phyloP scores from a whole-genome alignment of 2,888 invertebrate species.

The Phengaris arion region DNA sequence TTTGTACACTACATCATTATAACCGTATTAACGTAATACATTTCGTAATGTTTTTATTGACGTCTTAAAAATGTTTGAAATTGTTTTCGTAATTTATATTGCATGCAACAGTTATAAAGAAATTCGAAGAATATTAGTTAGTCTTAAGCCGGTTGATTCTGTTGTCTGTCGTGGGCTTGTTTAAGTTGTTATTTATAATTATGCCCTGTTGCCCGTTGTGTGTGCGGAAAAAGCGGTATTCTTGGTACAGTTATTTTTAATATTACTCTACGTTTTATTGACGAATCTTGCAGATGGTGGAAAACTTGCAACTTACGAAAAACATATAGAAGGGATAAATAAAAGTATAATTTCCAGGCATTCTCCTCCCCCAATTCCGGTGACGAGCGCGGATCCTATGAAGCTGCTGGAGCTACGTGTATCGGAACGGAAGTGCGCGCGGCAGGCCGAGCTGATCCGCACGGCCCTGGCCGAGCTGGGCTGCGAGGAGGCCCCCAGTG shows the following conservation, averaged over 20 bases:
- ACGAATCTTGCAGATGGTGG: not conserved
- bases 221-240: constrained; percentile 12
- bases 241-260: not conserved
- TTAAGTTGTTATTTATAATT: not conserved
- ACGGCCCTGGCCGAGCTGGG: constrained; percentile 92
- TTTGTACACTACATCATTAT: constrained; percentile 23
- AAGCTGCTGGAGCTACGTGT: constrained; percentile 90
- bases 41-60: constrained; percentile 20
- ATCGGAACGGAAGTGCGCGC: constrained; percentile 89
- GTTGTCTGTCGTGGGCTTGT: not conserved
- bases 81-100: constrained; percentile 16
- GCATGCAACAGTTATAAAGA: not conserved
- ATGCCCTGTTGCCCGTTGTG: not conserved
- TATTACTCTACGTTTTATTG: not conserved
- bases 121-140: not conserved
- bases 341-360: constrained; percentile 50
- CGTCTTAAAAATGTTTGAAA: constrained; percentile 10
- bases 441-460: constrained; percentile 90
- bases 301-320: not conserved
- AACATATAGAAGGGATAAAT: not conserved
- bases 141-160: not conserved
- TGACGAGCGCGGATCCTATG: constrained; percentile 78
- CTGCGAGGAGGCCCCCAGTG: constrained; percentile 92
- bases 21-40: not conserved
- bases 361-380: constrained; percentile 72